Evolutionary conservation across 23 tunicate genomes (phyloP).

Genomic region (Corella eumyota): DNA sequence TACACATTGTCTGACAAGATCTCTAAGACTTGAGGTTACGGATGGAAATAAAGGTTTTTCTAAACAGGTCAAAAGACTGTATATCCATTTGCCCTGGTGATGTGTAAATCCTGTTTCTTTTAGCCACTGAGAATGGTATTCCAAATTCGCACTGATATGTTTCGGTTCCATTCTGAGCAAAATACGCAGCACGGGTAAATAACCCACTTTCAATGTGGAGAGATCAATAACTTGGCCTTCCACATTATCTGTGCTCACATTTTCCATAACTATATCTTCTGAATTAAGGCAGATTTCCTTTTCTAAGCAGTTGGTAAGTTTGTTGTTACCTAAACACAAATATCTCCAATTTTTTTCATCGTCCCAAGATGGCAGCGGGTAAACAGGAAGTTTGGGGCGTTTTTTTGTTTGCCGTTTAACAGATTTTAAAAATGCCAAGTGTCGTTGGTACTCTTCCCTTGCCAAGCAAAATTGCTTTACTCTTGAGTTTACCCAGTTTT

Average conservation of each 20-base stretch:
- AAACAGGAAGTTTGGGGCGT: constrained; percentile 73
- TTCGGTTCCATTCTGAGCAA: constrained; percentile 64
- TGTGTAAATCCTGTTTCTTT: constrained; percentile 57
- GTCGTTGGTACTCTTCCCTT: constrained; percentile 37
- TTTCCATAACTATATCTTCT: no score
- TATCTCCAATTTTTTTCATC: constrained; percentile 68
- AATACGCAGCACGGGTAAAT: constrained; percentile 72
- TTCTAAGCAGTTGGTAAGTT: no score
- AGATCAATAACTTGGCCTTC: neutral
- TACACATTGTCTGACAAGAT: constrained; percentile 54
- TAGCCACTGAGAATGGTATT: constrained; percentile 69
- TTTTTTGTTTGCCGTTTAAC: constrained; percentile 56
- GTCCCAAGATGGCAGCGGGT: constrained; percentile 79
- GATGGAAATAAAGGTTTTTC: constrained; percentile 71
- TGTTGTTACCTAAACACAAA: constrained; percentile 50
- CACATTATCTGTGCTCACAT: neutral
- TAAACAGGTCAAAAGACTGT: constrained; percentile 46
- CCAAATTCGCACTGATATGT: constrained; percentile 54
- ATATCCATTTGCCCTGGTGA: constrained; percentile 95
- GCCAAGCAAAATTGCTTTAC: constrained; percentile 20
- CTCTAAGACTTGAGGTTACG: constrained; percentile 50
- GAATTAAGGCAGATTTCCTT: no score
- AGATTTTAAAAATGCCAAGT: constrained; percentile 56
- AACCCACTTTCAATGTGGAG: constrained; percentile 23
- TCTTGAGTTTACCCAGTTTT: constrained; percentile 46